Conservation (phyloP, 92 coral and sea anemone species). For the Palythoa heliodiscus region DNA sequence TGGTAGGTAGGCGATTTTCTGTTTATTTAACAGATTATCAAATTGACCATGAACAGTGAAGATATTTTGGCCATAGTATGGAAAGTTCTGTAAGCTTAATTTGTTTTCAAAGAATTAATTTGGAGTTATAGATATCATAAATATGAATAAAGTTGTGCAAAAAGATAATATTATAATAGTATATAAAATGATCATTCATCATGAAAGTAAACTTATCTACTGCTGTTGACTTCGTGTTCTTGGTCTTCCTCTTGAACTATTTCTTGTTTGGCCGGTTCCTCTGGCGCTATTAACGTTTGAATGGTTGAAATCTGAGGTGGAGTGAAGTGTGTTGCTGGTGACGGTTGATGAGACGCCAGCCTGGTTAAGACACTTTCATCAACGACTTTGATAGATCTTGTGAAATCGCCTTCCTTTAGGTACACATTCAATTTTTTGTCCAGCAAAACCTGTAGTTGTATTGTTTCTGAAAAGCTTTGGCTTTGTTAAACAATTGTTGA, state of each 20-base stretch:
- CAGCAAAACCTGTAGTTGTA: slow-evolving; percentile 41
- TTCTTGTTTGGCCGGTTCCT: slow-evolving; percentile 37
- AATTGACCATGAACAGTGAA: no score
- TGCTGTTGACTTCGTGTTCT: slow-evolving; percentile 35
- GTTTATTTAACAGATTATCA: no score
- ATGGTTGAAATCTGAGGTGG: slow-evolving; percentile 15
- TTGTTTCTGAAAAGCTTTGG: slow-evolving; percentile 37
- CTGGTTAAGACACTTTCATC: slow-evolving; percentile 32
- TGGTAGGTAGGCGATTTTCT: no score
- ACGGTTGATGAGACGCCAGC: slow-evolving; percentile 23
- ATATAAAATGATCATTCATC: no score
- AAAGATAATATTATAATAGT: no score
- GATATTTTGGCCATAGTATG: no score
- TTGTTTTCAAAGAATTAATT: no score
- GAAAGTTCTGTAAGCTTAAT: no score
- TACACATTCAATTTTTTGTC: slow-evolving; percentile 30
- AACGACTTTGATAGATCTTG: neutral
- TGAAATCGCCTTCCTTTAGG: neutral
- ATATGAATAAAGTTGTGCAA: no score
- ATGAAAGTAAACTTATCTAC: neutral
- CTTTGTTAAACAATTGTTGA: slow-evolving; percentile 41
- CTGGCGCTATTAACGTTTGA: neutral
- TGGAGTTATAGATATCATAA: no score
- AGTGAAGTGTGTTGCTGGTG: slow-evolving; percentile 18
- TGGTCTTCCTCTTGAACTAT: slow-evolving; percentile 32